These are phyloP conservation scores for Petrocephalus zakoni DNA, from an alignment of 2,113 vertebrate genomes.

Conservation along the genomic window DNA sequence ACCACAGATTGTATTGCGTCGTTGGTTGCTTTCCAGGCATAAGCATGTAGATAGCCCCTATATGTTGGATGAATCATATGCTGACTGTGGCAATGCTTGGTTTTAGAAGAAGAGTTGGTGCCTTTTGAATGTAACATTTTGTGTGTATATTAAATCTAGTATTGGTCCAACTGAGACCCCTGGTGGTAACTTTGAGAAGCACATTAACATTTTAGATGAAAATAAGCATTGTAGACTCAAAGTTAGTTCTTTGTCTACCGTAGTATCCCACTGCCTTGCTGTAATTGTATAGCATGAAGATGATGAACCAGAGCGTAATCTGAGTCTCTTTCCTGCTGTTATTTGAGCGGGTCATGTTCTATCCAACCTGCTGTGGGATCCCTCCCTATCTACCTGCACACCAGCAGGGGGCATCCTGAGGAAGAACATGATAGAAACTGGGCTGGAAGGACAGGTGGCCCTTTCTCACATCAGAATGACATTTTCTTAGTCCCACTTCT, in stretches of 20 bases:
- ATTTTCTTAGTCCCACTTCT: background rate
- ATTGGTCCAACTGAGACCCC: conserved; percentile 10
- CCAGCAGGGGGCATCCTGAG: background rate
- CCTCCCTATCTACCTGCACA: background rate
- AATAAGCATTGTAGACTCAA: background rate
- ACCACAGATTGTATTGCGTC: background rate
- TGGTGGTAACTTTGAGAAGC: conserved; percentile 15
- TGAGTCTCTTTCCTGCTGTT: background rate
- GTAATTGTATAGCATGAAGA: background rate
- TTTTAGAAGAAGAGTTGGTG: background rate
- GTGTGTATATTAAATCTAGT: background rate
- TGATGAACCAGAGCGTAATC: background rate
- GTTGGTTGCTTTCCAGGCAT: background rate
- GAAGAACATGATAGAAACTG: background rate
- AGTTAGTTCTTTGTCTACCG: background rate
- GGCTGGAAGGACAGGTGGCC: background rate
- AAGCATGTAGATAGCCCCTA: background rate
- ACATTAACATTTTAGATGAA: background rate
- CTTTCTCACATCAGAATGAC: background rate
- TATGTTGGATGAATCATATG: background rate
- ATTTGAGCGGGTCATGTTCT: background rate
- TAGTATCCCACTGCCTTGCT: background rate
- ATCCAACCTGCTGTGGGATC: background rate
- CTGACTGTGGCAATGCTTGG: background rate
- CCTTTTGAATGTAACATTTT: background rate